Evolutionary conservation across 1,140 invertebrate species (phyloP).

Genomic region (Dinoponera quadriceps): DNA sequence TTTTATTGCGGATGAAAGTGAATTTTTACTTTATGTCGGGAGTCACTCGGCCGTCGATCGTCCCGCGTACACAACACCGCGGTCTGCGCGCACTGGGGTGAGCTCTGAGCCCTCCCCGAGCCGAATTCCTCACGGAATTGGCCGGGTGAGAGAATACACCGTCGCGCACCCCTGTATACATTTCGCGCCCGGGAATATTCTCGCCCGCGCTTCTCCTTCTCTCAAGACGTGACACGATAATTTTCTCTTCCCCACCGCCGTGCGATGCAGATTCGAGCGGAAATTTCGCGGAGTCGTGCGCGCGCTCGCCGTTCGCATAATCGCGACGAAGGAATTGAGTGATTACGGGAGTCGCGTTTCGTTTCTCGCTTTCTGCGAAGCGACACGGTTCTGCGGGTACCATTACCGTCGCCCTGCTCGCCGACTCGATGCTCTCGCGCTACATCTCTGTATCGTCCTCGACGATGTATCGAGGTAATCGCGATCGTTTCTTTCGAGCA

Average conservation of each 20-base stretch:
- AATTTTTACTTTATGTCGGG: constrained; percentile 64
- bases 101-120: constrained; percentile 3
- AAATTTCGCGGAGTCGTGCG: not conserved
- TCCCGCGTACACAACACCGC: not conserved
- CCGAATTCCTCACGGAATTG: constrained; percentile 52
- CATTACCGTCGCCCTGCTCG: too few species aligned
- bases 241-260: not conserved
- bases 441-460: constrained; percentile 42
- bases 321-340: constrained; percentile 41
- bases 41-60: constrained; percentile 32
- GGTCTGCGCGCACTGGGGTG: constrained; percentile 20
- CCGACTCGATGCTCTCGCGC: not conserved
- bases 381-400: not conserved
- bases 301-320: constrained; percentile 51
- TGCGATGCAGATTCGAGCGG: not conserved
- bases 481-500: constrained; percentile 61
- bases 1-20: constrained; percentile 63
- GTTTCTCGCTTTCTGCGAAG: not conserved
- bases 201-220: not conserved
- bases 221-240: not conserved
- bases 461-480: constrained; percentile 67
- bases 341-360: constrained; percentile 33
- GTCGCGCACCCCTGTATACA: not conserved
- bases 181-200: constrained; percentile 11
- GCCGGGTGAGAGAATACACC: not conserved